A percentile compares a stretch with the other conserved stretches of the same genome.
Conservation (phyloP, 1,140 invertebrate genomes). For the Atopsyche davidsoni region DNA sequence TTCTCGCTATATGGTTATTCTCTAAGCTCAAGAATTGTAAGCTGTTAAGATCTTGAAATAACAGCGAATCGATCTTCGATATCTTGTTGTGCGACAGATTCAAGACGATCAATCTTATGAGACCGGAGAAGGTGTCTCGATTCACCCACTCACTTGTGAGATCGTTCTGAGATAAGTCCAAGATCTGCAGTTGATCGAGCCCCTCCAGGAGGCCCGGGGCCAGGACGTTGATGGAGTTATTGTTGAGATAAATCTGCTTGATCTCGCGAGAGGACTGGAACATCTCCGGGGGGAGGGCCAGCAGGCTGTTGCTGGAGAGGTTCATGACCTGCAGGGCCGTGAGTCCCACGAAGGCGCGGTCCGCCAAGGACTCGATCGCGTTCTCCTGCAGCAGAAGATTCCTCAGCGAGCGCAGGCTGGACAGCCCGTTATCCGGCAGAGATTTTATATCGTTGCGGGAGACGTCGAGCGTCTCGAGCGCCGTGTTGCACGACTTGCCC, state of each 20-base stretch:
- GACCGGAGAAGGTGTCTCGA: constrained; percentile 69
- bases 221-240: constrained; percentile 72
- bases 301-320: constrained; percentile 69
- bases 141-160: constrained; percentile 75
- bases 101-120: constrained; percentile 66
- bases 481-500: constrained; percentile 58
- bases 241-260: constrained; percentile 69
- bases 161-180: constrained; percentile 74
- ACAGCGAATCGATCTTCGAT: constrained; percentile 61
- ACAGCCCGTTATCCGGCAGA: constrained; percentile 66
- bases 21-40: constrained; percentile 73
- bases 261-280: constrained; percentile 67
- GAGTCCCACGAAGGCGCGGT: constrained; percentile 67
- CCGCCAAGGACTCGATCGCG: constrained; percentile 63
- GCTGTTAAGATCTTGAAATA: constrained; percentile 70
- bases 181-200: constrained; percentile 66
- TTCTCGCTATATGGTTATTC: constrained; percentile 65
- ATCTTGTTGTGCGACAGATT: constrained; percentile 73
- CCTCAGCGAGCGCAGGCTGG: constrained; percentile 60
- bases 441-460: constrained; percentile 65
- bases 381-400: constrained; percentile 68
- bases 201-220: constrained; percentile 72
- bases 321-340: constrained; percentile 63
- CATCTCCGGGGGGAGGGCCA: constrained; percentile 69
- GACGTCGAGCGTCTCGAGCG: constrained; percentile 65